Conservation (phyloP, 2,113 vertebrate species). For the Tamias sibiricus region DNA sequence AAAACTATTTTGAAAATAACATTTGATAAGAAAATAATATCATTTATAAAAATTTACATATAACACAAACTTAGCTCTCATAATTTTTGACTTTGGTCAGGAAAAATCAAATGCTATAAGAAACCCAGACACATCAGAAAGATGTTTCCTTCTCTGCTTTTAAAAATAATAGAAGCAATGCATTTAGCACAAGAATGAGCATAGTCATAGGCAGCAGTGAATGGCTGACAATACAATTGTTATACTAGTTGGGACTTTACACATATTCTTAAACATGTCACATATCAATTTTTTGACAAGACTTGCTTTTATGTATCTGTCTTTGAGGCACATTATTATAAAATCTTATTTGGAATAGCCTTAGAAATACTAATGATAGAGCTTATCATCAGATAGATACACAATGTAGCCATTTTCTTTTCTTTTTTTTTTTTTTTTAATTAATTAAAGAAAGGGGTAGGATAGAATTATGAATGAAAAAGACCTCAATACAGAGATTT, state of each 20-base stretch:
- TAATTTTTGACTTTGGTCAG: neutral
- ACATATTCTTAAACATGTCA: neutral
- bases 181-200: slow-evolving; percentile 42
- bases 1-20: neutral
- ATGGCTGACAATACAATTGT: neutral
- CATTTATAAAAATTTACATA: neutral
- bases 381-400: neutral
- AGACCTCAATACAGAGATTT: neutral
- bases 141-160: neutral
- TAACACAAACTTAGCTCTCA: neutral
- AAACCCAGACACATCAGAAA: neutral
- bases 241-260: neutral
- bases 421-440: too few species aligned
- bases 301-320: neutral
- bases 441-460: neutral
- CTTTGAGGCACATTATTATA: neutral
- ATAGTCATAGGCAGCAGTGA: neutral
- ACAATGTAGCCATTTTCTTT: neutral
- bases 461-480: neutral
- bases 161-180: slow-evolving; percentile 35
- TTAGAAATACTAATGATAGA: neutral
- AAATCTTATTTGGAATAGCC: neutral
- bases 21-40: neutral
- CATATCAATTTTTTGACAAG: neutral
- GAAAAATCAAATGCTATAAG: neutral